These are phyloP conservation scores for Eumacrocentrus americanus DNA, from an alignment of 2,888 invertebrate genomes.

Conservation along the genomic window DNA sequence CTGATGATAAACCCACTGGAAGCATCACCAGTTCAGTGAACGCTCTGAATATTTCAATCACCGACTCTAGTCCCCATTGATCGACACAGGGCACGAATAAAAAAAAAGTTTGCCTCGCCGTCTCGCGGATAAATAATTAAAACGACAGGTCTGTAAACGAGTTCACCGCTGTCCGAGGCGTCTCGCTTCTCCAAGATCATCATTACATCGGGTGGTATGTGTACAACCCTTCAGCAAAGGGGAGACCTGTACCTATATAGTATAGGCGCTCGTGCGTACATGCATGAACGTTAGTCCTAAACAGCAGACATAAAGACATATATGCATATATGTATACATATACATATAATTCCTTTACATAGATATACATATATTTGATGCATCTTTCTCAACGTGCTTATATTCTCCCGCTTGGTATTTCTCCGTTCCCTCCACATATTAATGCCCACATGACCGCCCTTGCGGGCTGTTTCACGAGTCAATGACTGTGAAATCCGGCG, in stretches of 20 bases:
- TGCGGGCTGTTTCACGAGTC: conserved; percentile 43
- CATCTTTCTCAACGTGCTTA: conserved; percentile 12
- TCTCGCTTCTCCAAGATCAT: too few species aligned
- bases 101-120: neutral
- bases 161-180: too few species aligned
- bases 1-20: too few species aligned
- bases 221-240: neutral
- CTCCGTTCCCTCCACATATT: conserved; percentile 29
- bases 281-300: neutral
- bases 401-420: conserved; percentile 22
- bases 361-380: conserved; percentile 8
- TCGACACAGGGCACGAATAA: too few species aligned
- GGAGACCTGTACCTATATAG: neutral
- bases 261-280: neutral
- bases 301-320: neutral
- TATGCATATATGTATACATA: neutral
- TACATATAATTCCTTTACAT: neutral
- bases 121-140: conserved; percentile 28
- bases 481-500: conserved; percentile 50
- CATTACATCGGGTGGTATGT: too few species aligned
- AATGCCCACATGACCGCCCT: conserved; percentile 42
- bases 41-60: too few species aligned
- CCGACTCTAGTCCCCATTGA: too few species aligned
- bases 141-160: too few species aligned
- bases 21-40: too few species aligned